Base-by-base conservation (phyloP, 2,113 vertebrate genomes). In the Solea solea region DNA sequence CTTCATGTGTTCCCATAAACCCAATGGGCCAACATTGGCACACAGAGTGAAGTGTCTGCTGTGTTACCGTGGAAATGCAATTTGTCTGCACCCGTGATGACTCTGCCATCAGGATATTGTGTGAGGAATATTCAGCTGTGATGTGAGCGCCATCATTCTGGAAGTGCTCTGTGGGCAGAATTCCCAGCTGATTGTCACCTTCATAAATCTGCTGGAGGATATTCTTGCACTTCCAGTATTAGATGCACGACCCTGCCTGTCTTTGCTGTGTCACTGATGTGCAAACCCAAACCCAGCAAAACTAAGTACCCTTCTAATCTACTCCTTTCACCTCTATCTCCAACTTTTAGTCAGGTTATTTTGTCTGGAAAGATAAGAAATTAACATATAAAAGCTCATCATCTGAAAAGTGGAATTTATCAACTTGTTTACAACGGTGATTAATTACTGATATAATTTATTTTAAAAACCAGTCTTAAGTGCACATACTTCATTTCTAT, bases 131-230 rank as follows among this genome's bases (percentile, higher is more conserved):
- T 64, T 69, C 71, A 67, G 76, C 73, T 28, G 41, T 68, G 48
- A 74, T 56, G 45, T 68, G 40, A 59, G 64, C 49, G 2, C 42
- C 34, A 60, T 78, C 76, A 82, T 87, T 70, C 52, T 55, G 63
- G 48, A 87, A 87, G 81, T 84, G 76, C 73, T 80, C 72, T 59
- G 65, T 76, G 85, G 83, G 81, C 83, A 83, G 74, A 83, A 70
- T 75, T 84, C 86, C 81, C 77, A 80, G 64, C 50, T 55, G 66
- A 83, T 59, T 74, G 58, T 79, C 72, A 45, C 74, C 16, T 76
- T 81, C 69, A 84, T 85, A 81, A 89, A 83, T 84, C 81, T 82
- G 27, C 40, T 28, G 46, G 13, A 49, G 63, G 39, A 72, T 69
- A 69, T 72, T 62, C 69, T 80, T 59, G 66, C 41, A 71, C 68